These are phyloP conservation scores for Helogale parvula DNA, from an alignment of 2,113 vertebrate genomes.

Conservation along the genomic window DNA sequence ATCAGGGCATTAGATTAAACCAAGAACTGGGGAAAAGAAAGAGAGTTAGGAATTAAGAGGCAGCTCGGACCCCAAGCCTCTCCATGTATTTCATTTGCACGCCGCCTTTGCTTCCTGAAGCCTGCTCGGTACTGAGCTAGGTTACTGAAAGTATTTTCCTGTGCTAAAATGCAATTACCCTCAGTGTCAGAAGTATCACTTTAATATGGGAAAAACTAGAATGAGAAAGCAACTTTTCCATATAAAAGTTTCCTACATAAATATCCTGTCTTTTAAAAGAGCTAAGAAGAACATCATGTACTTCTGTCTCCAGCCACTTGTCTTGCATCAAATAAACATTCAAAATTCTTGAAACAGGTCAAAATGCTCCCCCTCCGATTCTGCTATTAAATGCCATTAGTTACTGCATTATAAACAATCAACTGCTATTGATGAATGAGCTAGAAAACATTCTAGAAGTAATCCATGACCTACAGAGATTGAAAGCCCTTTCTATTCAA, in stretches of 20 bases:
- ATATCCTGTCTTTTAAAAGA: slow-evolving; percentile 63
- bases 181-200: neutral
- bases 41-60: slow-evolving; percentile 25
- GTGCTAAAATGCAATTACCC: slow-evolving; percentile 38
- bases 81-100: neutral
- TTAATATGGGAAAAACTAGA: slow-evolving; percentile 57
- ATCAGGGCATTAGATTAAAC: neutral
- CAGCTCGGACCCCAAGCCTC: neutral
- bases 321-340: slow-evolving; percentile 70
- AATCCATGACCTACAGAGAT: slow-evolving; percentile 79
- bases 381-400: slow-evolving; percentile 68
- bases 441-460: slow-evolving; percentile 79
- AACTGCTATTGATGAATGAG: slow-evolving; percentile 77
- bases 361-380: slow-evolving; percentile 34
- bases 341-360: slow-evolving; percentile 67
- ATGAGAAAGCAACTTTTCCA: slow-evolving; percentile 49
- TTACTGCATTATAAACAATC: slow-evolving; percentile 70
- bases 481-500: slow-evolving; percentile 71
- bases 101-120: neutral
- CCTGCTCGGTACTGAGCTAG: neutral
- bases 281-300: slow-evolving; percentile 35
- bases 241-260: slow-evolving; percentile 57
- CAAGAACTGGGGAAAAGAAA: neutral
- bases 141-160: neutral
- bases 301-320: slow-evolving; percentile 41